Evolutionary conservation across 2,113 vertebrate genomes (phyloP).

Genomic region (Scartelaos histophorus): DNA sequence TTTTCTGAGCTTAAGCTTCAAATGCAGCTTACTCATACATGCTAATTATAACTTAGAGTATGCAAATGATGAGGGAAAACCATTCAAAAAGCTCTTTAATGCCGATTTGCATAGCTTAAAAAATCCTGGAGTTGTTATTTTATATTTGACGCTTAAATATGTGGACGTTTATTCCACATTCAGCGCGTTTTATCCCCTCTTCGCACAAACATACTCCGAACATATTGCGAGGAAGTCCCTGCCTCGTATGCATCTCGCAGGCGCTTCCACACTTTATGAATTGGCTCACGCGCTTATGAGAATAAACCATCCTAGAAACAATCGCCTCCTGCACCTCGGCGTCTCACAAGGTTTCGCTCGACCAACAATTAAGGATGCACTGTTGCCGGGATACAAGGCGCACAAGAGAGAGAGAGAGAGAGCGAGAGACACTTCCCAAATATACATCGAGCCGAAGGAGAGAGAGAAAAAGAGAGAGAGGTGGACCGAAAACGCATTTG

Average conservation of each 20-base stretch:
- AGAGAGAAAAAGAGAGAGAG: slow-evolving; percentile 25
- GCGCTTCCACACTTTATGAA: not conserved
- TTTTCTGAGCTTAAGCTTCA: too few relatives aligned
- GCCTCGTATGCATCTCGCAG: not conserved
- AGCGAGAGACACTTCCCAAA: slow-evolving; percentile 27
- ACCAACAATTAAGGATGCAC: slow-evolving; percentile 10
- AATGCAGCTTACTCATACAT: too few relatives aligned
- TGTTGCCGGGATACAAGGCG: slow-evolving; percentile 52
- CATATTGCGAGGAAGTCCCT: not conserved
- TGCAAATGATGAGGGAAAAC: too few relatives aligned
- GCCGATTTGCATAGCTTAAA: not conserved
- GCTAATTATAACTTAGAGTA: too few relatives aligned
- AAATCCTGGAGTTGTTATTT: not conserved
- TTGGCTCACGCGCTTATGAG: not conserved
- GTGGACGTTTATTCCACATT: not conserved
- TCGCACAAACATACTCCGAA: not conserved
- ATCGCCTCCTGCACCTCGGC: slow-evolving; percentile 7
- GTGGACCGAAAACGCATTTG: slow-evolving; percentile 46
- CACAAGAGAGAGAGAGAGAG: slow-evolving; percentile 13
- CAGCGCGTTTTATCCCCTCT: not conserved
- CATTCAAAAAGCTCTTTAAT: too few relatives aligned
- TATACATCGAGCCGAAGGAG: slow-evolving; percentile 25
- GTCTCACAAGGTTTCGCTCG: slow-evolving; percentile 20
- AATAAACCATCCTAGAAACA: slow-evolving; percentile 5
- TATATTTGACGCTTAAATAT: not conserved